These are phyloP conservation scores for Silvanus unidentatus DNA, from an alignment of 2,888 invertebrate species.

Conservation along the genomic window DNA sequence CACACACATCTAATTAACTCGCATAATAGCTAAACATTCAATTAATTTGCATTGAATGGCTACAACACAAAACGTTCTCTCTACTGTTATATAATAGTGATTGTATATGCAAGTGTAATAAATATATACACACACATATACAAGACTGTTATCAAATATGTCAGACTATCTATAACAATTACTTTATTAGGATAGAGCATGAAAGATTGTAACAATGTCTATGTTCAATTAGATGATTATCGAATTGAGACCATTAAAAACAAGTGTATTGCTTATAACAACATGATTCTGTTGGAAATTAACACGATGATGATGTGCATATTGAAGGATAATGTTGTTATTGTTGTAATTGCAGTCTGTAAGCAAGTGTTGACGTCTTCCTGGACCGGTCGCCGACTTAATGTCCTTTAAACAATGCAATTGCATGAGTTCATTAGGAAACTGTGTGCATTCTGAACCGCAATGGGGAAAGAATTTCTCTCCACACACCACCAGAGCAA, in stretches of 20 bases:
- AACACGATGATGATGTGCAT: too few species aligned
- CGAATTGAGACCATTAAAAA: too few species aligned
- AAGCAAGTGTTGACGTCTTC: too few species aligned
- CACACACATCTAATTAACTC: conserved; percentile 40
- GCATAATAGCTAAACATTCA: conserved; percentile 34
- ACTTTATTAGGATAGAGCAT: conserved; percentile 20
- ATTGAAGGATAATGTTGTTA: too few species aligned
- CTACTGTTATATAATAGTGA: conserved; percentile 5
- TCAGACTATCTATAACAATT: conserved; percentile 25
- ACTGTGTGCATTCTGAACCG: conserved; percentile 3
- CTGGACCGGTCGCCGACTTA: too few species aligned
- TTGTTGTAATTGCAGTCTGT: too few species aligned
- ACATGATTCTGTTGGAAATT: too few species aligned
- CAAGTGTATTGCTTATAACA: too few species aligned
- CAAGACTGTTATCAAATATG: conserved; percentile 30
- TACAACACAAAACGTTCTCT: conserved; percentile 10
- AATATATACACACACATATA: conserved; percentile 22
- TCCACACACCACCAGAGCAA: conserved; percentile 1
- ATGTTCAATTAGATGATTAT: too few species aligned
- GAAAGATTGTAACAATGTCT: conserved; percentile 14
- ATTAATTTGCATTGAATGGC: conserved; percentile 42
- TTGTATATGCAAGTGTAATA: conserved; percentile 25
- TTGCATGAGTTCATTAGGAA: too few species aligned
- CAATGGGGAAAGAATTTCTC: not conserved
- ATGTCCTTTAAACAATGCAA: too few species aligned